Evolutionary conservation across 2,113 vertebrate genomes (phyloP).

Genomic region (Chrysemys picta): DNA sequence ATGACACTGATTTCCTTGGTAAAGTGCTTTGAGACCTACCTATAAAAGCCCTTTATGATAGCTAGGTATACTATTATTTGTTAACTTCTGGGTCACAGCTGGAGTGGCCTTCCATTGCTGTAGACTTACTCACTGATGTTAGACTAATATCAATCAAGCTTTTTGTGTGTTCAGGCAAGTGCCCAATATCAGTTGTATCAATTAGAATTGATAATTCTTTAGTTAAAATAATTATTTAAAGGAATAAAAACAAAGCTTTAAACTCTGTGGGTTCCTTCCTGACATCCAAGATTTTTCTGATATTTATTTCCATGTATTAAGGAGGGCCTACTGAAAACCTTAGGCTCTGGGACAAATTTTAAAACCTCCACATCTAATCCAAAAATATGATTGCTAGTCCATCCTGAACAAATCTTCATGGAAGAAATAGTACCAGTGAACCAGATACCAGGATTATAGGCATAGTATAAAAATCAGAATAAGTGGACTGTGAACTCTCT

Average conservation of each 20-base stretch:
- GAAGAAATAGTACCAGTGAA: background rate
- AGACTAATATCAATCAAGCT: background rate
- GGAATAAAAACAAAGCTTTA: background rate
- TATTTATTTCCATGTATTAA: background rate
- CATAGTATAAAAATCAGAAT: background rate
- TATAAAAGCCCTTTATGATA: background rate
- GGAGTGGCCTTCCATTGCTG: background rate
- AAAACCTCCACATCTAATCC: background rate
- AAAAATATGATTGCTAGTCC: background rate
- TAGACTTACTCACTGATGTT: background rate
- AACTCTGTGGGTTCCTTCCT: background rate
- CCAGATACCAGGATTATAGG: background rate
- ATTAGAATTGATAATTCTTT: background rate
- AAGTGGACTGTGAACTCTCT: background rate
- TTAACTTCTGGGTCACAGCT: background rate
- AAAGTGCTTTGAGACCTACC: background rate
- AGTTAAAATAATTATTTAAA: background rate
- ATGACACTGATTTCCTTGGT: background rate
- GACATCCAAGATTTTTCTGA: background rate
- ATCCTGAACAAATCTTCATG: background rate
- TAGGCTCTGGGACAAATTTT: rapidly evolving
- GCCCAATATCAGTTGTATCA: background rate
- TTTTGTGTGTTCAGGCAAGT: background rate
- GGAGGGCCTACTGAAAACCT: background rate
- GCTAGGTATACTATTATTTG: background rate